Conservation (phyloP, 2,113 vertebrate species). For the Nycticebus coucang region DNA sequence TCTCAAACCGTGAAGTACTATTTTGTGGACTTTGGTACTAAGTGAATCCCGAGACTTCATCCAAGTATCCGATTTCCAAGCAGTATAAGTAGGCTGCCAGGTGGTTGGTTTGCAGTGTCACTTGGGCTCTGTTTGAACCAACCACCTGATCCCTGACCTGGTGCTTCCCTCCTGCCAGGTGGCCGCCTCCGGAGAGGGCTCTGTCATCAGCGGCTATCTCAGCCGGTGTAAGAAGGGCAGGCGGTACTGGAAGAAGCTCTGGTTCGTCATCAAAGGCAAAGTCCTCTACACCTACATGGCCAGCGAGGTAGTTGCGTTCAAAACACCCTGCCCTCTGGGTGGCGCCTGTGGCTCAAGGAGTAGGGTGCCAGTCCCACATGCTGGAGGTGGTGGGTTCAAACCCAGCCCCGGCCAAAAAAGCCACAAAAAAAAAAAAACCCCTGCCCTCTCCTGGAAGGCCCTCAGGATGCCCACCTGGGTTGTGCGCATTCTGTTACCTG, state of each 20-base stretch:
- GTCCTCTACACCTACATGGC: conserved; percentile 96
- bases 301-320: conserved; percentile 91
- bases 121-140: background rate
- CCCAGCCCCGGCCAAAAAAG: no score
- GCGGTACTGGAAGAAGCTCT: conserved; percentile 97
- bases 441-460: background rate
- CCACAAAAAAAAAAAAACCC: no score
- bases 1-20: background rate
- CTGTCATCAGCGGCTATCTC: conserved; percentile 93
- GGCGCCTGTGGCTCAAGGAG: no score
- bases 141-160: background rate
- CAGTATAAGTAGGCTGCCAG: background rate
- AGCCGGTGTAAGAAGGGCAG: conserved; percentile 94
- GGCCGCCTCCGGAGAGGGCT: conserved; percentile 91
- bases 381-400: no score
- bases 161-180: conserved; percentile 85
- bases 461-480: background rate
- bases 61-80: background rate
- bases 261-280: conserved; percentile 99
- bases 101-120: background rate
- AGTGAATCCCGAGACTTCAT: background rate
- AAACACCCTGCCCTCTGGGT: no score
- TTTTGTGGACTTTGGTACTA: background rate
- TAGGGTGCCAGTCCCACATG: no score
- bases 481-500: background rate